Evolutionary conservation across 2,113 vertebrate genomes (phyloP), one percentile per base, ranked within the genome.

Genomic region (Phalacrocorax pelagicus): DNA sequence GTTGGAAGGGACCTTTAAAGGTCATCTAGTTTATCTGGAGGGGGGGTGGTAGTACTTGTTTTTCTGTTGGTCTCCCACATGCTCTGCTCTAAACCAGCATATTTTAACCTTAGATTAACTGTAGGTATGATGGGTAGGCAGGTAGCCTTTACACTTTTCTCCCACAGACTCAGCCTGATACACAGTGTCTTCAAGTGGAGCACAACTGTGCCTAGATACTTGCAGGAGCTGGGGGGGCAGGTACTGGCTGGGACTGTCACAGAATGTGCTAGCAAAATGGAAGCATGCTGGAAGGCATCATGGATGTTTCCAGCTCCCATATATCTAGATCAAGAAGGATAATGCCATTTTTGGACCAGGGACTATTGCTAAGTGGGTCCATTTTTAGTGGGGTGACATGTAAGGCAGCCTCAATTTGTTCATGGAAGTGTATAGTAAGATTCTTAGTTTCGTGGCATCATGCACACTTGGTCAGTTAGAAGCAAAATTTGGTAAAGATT

Each of bases 111-210:
- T 34, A 52, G 29, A 19, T 44, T 63, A 84, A 30, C 36, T 0
- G 0, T 22, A 21, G 81, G 22, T 1, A 0, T 63, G 84, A 40
- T 0, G 4, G 34, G 55, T 15, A 22, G 51, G 38, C 42, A 67
- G 52, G 52, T 40, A 40, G 22, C 44, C 47, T 73, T 54, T 46
- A 73, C 44, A 2, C 71, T 51, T 51, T 24, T 23, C 32, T 92
- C 32, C 22, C 15, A 4, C 7, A 8, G 81, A 7, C 58, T 69
- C 72, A 38, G 18, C 11, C 6, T 47, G 42, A 57, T 26, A 13
- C 11, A 14, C 0, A 0, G 15, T 0, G 0, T 63, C 34, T 44
- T 75, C 49, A n/a, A 12, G 30, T 42, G 55, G 38, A 92, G 24
- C 30, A 36, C 54, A 65, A 3, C 14, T 42, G 5, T 71, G 44